phyloP scores from a whole-genome alignment of 2,113 vertebrate species.

The Numenius arquata region DNA sequence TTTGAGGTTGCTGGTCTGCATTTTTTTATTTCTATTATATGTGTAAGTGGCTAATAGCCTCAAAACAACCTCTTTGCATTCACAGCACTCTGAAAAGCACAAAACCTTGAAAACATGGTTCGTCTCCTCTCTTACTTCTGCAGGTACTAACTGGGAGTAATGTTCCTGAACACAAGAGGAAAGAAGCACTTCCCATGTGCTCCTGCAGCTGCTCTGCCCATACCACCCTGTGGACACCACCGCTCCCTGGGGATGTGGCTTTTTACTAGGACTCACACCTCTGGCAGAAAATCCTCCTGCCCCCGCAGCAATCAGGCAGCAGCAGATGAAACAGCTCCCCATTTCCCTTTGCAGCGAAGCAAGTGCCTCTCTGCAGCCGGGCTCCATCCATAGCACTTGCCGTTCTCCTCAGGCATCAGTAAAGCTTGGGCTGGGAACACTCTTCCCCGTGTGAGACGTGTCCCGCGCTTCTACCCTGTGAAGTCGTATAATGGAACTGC shows the following conservation, averaged over 20 bases:
- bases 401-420: not conserved
- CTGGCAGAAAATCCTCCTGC: not conserved
- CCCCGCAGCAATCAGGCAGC: accelerated
- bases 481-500: not conserved
- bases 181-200: not conserved
- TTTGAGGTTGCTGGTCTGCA: not conserved
- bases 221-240: accelerated
- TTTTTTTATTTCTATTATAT: not conserved
- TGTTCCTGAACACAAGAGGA: not conserved
- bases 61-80: not conserved
- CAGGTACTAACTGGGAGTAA: not conserved
- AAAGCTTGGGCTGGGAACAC: not conserved
- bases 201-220: not conserved
- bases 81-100: not conserved
- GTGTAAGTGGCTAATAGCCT: not conserved
- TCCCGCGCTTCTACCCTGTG: not conserved
- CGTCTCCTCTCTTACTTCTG: not conserved
- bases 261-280: not conserved
- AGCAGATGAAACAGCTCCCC: not conserved
- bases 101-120: not conserved
- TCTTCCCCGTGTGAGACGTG: accelerated
- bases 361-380: not conserved
- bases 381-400: not conserved
- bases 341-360: not conserved
- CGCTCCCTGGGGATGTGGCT: accelerated